phyloP scores from a whole-genome alignment of 2,888 invertebrate species.

The Oscheius sp. region DNA sequence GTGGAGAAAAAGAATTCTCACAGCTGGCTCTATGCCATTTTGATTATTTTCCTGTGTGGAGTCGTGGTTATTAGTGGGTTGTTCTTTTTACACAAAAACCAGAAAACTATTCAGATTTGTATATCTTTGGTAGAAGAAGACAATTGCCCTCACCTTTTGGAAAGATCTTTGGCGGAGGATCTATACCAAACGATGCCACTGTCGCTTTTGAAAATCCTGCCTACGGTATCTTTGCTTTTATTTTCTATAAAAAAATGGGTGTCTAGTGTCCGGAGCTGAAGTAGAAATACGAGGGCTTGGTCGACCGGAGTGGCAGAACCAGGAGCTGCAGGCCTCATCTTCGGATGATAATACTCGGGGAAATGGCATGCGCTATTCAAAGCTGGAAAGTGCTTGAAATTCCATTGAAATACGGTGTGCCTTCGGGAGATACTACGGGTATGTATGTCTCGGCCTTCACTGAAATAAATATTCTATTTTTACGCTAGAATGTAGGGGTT shows the following conservation, averaged over 20 bases:
- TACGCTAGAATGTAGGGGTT: no score
- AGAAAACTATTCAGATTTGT: background rate
- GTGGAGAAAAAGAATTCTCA: conserved; percentile 23
- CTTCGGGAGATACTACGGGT: conserved; percentile 4
- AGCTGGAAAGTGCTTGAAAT: conserved; percentile 36
- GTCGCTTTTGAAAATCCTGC: conserved; percentile 59
- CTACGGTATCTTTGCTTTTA: conserved; percentile 30
- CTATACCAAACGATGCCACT: conserved; percentile 41
- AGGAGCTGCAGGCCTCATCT: conserved; percentile 39
- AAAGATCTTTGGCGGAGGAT: conserved; percentile 33
- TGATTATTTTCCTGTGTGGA: conserved; percentile 30
- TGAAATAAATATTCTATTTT: conserved; percentile 7
- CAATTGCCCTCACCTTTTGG: conserved; percentile 43
- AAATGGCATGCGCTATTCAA: conserved; percentile 55
- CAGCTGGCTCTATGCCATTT: conserved; percentile 34
- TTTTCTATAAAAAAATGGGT: background rate
- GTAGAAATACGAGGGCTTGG: conserved; percentile 58
- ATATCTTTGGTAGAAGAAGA: conserved; percentile 35
- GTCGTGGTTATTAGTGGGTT: conserved; percentile 30
- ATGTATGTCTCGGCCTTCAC: background rate
- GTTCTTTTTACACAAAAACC: background rate
- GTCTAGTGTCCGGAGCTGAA: conserved; percentile 37
- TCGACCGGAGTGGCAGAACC: conserved; percentile 48
- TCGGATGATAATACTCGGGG: conserved; percentile 33
- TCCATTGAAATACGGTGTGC: conserved; percentile 12